Evolutionary conservation across 2,113 vertebrate species (phyloP).

Genomic region (Hyperopisus bebe): DNA sequence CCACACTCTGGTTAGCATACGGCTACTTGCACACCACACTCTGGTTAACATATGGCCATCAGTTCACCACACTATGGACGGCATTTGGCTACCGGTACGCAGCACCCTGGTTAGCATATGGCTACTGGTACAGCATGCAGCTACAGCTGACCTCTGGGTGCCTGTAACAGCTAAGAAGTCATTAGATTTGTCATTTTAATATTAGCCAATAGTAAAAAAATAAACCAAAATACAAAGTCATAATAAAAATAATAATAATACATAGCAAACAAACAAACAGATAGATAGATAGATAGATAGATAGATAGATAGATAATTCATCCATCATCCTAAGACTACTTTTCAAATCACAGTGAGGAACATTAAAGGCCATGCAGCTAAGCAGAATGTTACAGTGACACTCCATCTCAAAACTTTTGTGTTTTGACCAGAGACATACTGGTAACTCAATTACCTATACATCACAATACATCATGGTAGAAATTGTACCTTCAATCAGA

Average conservation of each 20-base stretch:
- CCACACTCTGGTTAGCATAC: neutral
- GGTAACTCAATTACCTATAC: neutral
- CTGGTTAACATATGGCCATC: neutral
- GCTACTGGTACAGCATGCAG: neutral
- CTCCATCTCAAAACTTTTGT: neutral
- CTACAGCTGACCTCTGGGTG: neutral
- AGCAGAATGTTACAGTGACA: neutral
- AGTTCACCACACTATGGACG: too few species aligned
- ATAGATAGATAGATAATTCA: neutral
- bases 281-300: too few species aligned
- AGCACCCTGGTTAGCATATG: neutral
- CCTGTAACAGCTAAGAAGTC: neutral
- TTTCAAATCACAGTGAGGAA: neutral
- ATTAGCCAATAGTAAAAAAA: neutral
- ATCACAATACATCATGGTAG: neutral
- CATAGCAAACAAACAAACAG: neutral
- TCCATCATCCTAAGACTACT: neutral
- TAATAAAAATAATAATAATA: neutral
- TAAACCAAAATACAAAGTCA: neutral
- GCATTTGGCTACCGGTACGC: neutral
- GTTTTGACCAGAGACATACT: neutral
- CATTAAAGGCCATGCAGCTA: neutral
- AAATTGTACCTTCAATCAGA: neutral
- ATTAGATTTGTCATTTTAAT: neutral
- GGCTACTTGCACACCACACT: too few species aligned